Base-by-base conservation (phyloP, 1,140 invertebrate genomes). In the Drosophila fuyamai region DNA sequence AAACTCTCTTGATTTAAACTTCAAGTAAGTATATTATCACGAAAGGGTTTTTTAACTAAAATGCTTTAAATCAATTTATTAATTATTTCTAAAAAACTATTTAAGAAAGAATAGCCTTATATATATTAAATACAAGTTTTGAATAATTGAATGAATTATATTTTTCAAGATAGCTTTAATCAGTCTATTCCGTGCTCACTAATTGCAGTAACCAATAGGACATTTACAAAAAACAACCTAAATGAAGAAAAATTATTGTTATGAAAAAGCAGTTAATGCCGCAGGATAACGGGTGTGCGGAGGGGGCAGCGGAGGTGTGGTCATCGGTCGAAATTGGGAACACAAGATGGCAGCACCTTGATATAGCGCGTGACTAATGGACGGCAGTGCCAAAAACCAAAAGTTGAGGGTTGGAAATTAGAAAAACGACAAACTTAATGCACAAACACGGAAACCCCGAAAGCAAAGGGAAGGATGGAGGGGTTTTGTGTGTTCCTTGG, bases 301-400 rank as follows among this genome's bases (percentile, higher is more conserved):
- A 16, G 18, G 51, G 7, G 38, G 23, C 10, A 44, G 32, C 40
- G 47, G 48, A 40, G 43, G 66, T 59, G 72, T 73, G 65, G 81
- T 57, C 81, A 85, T 73, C 84, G 83, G 60, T 61, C 63, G 63
- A 55, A 78, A 72, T 71, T 71, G 41, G 65, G 55, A 71, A 63
- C 77, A 76, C 50, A 68, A 66, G 82, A 85, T 86, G 83, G 75
- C 62, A 88, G 79, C 83, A 82, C 82, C 83, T 76, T 81, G 82
- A 86, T 86, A 88, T 55, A 44, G 73, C 61, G 79, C 82, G 75
- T 88, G 83, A 86, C 82, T 82, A 86, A 86, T 86, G 82, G 43
- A 54, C 41, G 47, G 40, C 32, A 61, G 41, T 36, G 60, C 46
- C 51, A 43, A 62, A 60, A 54, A 41, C 35, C 57, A 18, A 68